Evolutionary conservation across 2,888 invertebrate genomes (phyloP).

Genomic region (Tenthredo amoena): DNA sequence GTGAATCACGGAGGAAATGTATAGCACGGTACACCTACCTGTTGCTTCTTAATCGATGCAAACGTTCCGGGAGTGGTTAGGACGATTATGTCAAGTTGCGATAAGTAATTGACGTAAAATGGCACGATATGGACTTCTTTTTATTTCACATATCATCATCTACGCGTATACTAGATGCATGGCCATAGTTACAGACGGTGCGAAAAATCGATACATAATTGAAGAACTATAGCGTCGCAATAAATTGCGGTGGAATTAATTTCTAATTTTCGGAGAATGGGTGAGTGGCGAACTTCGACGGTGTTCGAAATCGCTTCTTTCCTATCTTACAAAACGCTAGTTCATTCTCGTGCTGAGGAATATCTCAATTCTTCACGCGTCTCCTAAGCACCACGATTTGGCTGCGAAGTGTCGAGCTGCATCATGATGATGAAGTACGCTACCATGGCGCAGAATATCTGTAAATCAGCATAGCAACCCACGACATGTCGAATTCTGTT

Average conservation of each 20-base stretch:
- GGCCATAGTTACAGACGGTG: neutral
- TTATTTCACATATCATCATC: neutral
- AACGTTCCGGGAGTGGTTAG: neutral
- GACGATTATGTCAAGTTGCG: neutral
- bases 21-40: neutral
- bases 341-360: neutral
- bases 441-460: neutral
- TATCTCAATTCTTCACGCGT: neutral
- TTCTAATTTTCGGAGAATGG: neutral
- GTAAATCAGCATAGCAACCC: neutral
- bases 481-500: neutral
- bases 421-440: constrained; percentile 16
- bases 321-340: neutral
- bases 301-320: neutral
- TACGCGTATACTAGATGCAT: neutral
- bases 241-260: neutral
- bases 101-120: neutral
- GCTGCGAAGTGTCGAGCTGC: neutral
- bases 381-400: too few relatives aligned
- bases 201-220: neutral
- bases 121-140: neutral
- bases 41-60: neutral
- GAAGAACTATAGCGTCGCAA: too few relatives aligned
- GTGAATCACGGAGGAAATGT: neutral
- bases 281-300: neutral